Evolutionary conservation across 2,113 vertebrate genomes (phyloP).

Genomic region (Pachycephala philippinensis): DNA sequence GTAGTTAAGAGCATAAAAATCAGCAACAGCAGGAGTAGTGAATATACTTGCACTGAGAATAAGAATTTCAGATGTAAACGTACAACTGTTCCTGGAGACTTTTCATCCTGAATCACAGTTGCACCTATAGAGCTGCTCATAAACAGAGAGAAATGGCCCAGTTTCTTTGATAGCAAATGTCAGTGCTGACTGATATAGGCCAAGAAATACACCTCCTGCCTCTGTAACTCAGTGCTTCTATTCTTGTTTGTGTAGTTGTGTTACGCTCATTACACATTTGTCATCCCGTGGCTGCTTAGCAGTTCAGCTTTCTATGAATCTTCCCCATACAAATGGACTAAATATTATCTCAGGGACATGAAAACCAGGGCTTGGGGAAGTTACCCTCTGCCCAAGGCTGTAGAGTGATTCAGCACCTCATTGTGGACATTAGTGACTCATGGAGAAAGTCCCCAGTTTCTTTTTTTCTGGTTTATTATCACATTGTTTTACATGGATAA

Average conservation of each 20-base stretch:
- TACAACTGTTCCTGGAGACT: not conserved
- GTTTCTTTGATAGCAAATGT: constrained; percentile 19
- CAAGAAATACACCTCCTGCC: not conserved
- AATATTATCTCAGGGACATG: not conserved
- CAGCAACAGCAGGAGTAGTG: not conserved
- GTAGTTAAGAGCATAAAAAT: not conserved
- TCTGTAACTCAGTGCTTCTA: not conserved
- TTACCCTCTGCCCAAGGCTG: not conserved
- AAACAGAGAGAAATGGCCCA: not conserved
- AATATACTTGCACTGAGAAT: not conserved
- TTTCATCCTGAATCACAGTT: not conserved
- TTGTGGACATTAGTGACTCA: not conserved
- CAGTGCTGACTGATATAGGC: constrained; percentile 26
- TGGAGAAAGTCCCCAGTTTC: not conserved
- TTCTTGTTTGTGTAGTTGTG: not conserved
- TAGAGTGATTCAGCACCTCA: not conserved
- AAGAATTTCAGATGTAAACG: not conserved
- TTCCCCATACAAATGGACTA: not conserved
- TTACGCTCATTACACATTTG: not conserved
- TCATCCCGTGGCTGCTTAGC: not conserved
- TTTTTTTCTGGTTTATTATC: not conserved
- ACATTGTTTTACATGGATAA: not conserved
- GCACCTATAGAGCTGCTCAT: not conserved
- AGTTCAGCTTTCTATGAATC: not conserved
- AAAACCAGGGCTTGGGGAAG: not conserved